Conservation (phyloP, 92 coral and sea anemone species). For the Porites rus region DNA sequence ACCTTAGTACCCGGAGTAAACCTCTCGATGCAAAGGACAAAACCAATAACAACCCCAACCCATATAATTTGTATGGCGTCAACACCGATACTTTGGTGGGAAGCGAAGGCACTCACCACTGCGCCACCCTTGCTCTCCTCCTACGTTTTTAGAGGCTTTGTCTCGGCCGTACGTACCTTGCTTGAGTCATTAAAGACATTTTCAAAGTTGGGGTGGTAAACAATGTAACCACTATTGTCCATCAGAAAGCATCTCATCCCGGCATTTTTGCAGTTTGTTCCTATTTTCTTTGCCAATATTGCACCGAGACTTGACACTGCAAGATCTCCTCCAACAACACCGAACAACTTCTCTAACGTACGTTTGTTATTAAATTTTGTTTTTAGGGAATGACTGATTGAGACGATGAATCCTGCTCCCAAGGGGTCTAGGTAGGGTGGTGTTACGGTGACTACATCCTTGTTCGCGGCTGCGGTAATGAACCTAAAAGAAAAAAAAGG, state of each 20-base stretch:
- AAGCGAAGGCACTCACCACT: too few relatives aligned
- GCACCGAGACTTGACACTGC: slow-evolving; percentile 57
- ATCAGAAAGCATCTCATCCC: slow-evolving; percentile 64
- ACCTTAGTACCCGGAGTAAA: too few relatives aligned
- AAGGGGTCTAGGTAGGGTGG: slow-evolving; percentile 81
- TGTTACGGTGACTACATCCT: slow-evolving; percentile 47
- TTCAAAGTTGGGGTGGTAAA: slow-evolving; percentile 78
- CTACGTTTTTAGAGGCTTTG: not conserved
- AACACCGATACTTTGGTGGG: too few relatives aligned
- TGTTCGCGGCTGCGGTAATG: slow-evolving; percentile 42
- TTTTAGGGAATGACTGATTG: slow-evolving; percentile 62
- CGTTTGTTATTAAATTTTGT: slow-evolving; percentile 17
- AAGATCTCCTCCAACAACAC: slow-evolving; percentile 72
- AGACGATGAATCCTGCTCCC: slow-evolving; percentile 73
- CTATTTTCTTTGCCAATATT: slow-evolving; percentile 38
- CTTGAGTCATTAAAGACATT: slow-evolving; percentile 60
- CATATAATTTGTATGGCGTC: too few relatives aligned
- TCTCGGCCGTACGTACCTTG: slow-evolving; percentile 18
- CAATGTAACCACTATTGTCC: slow-evolving; percentile 74
- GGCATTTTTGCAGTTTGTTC: slow-evolving; percentile 37
- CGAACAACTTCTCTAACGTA: slow-evolving; percentile 41
- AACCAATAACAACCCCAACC: too few relatives aligned
- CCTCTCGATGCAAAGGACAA: too few relatives aligned
- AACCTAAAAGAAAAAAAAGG: slow-evolving; percentile 48
- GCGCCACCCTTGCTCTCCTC: not conserved